Base-by-base conservation (phyloP, 2,797 vertebrate species). In the Naso thynnoides region DNA sequence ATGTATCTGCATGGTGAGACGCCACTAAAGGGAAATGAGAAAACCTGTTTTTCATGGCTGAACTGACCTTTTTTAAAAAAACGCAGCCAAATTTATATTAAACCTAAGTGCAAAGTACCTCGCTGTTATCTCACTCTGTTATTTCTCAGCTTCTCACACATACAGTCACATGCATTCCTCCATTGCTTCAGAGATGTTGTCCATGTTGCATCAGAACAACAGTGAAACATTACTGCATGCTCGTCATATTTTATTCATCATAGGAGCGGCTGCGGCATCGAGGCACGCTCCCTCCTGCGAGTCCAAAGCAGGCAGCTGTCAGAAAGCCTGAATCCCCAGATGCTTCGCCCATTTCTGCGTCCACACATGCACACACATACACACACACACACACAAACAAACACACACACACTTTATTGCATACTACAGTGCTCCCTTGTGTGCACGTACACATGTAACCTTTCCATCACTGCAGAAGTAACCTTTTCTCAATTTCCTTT, bases 161-260 rank as follows among this genome's bases (percentile, higher is more conserved):
- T 29, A 10, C n/a, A 67, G 44, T 14, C 47, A 2, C 53, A 18
- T 5, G 61, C 52, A 62, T 79, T 68, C 48, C 70, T 75, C 45
- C 7, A 33, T 48, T 63, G 63, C 76, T 66, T 78, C 60, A 50
- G 71, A 86, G 77, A 75, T 81, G 81, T 85, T 89, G 68, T 88
- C 67, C 42, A 50, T 57, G 75, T 87, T 90, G 78, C 88, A 83
- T 91, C 91, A 90, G 82, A 86, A 72, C 73, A 80, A 79, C 78
- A 85, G 73, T 79, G 70, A 79, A 83, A 78, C 69, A 33, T 70
- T 68, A 15, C 69, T 84, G 69, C 76, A 56, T 91, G 83, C 84
- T 63, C 55, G 79, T 91, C 89, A 94, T 95, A 91, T 94, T 94
- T 94, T 93, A 94, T 95, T 94, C 86, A 95, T 94, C 74, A 82